phyloP scores from a whole-genome alignment of 2,797 vertebrate species.

The Arctocebus calabarensis region DNA sequence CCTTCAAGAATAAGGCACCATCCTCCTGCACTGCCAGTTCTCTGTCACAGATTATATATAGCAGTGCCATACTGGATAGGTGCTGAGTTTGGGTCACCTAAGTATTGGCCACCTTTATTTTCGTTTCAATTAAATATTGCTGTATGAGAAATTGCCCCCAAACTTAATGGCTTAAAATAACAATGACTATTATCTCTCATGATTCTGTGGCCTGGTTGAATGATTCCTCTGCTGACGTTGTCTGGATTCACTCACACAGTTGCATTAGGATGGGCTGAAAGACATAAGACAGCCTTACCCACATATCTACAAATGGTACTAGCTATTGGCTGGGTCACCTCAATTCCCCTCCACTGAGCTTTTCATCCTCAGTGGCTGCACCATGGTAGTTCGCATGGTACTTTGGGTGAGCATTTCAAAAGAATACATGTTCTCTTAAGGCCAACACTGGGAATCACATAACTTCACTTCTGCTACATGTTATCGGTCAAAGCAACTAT shows the following conservation, averaged over 20 bases:
- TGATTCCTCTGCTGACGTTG: not conserved
- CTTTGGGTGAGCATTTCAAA: not conserved
- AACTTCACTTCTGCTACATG: not conserved
- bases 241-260: not conserved
- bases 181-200: not conserved
- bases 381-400: not conserved
- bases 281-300: not conserved
- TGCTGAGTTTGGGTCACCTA: not conserved
- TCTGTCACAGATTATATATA: not conserved
- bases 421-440: not conserved
- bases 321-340: not conserved
- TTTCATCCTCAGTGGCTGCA: not conserved
- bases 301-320: not conserved
- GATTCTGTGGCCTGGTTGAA: not conserved
- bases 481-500: not conserved
- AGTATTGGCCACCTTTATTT: not conserved
- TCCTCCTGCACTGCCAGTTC: not conserved
- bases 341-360: not conserved
- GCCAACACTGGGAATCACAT: not conserved
- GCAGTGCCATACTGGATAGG: not conserved
- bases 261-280: not conserved
- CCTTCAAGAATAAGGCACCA: not conserved
- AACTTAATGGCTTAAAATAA: not conserved
- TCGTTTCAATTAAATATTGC: not conserved
- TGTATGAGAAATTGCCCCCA: not conserved